Evolutionary conservation across 2,113 vertebrate genomes (phyloP).

Genomic region (Tenrec ecaudatus): DNA sequence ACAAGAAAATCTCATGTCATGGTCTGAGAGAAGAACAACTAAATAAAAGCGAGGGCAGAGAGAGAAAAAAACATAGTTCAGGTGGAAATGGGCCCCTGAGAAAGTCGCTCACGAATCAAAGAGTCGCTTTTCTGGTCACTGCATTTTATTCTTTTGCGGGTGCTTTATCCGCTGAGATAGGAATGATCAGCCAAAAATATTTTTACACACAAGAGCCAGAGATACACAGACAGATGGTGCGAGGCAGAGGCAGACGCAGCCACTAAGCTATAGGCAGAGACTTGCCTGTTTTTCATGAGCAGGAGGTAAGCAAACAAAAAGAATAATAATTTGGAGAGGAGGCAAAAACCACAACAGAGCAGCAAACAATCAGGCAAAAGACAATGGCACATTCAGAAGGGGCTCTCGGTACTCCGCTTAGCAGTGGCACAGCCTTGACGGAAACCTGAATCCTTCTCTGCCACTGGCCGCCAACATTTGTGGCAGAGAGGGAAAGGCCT

Average conservation of each 20-base stretch:
- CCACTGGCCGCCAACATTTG: conserved; percentile 65
- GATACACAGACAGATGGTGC: conserved; percentile 77
- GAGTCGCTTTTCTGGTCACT: conserved; percentile 46
- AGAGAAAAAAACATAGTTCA: conserved; percentile 58
- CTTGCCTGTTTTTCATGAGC: conserved; percentile 21
- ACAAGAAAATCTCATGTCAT: conserved; percentile 57
- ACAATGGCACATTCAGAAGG: conserved; percentile 41
- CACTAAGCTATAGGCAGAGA: conserved; percentile 49
- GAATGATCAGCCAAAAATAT: conserved; percentile 76
- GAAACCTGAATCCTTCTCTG: neutral
- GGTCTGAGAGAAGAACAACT: conserved; percentile 66
- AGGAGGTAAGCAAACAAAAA: conserved; percentile 66
- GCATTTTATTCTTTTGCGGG: conserved; percentile 62
- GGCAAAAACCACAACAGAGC: neutral
- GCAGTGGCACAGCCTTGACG: conserved; percentile 49
- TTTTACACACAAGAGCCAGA: conserved; percentile 66
- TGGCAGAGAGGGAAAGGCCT: conserved; percentile 49
- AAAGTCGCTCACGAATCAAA: conserved; percentile 54
- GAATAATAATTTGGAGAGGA: neutral
- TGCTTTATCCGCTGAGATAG: conserved; percentile 68
- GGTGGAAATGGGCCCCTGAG: conserved; percentile 71
- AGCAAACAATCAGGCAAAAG: conserved; percentile 3
- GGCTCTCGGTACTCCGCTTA: neutral
- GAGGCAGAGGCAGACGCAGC: conserved; percentile 68
- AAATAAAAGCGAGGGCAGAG: conserved; percentile 57